Evolutionary conservation across 2,797 vertebrate species (phyloP).

Genomic region (Sebastes kiyomatsui): DNA sequence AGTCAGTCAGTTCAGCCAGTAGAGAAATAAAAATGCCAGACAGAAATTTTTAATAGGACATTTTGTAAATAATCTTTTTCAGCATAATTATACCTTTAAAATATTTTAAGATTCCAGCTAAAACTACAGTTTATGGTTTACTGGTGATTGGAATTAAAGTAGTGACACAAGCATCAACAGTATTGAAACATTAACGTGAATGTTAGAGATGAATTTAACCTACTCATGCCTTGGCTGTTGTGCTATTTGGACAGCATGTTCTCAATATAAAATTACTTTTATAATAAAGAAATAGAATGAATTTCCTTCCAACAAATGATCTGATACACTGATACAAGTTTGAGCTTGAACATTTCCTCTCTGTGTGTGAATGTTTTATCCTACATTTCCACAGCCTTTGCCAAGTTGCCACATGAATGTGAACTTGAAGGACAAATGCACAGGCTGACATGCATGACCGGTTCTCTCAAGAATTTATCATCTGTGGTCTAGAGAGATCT

Average conservation of each 20-base stretch:
- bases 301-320: neutral
- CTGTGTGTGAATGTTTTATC: neutral
- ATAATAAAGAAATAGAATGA: neutral
- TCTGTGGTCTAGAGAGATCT: neutral
- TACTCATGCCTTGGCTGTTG: neutral
- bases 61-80: neutral
- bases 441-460: neutral
- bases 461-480: neutral
- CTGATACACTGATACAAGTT: neutral
- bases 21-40: neutral
- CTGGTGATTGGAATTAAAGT: neutral
- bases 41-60: neutral
- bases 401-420: neutral
- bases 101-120: neutral
- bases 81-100: neutral
- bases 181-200: neutral
- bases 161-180: neutral
- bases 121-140: neutral
- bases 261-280: neutral
- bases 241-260: neutral
- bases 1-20: slow-evolving; percentile 14
- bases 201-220: neutral
- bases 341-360: neutral
- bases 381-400: neutral
- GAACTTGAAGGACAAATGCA: neutral